Evolutionary conservation across 53 echinoderm and acorn worm species (phyloP), one percentile per base, ranked within the genome.

Genomic region (Luidia sarsii): DNA sequence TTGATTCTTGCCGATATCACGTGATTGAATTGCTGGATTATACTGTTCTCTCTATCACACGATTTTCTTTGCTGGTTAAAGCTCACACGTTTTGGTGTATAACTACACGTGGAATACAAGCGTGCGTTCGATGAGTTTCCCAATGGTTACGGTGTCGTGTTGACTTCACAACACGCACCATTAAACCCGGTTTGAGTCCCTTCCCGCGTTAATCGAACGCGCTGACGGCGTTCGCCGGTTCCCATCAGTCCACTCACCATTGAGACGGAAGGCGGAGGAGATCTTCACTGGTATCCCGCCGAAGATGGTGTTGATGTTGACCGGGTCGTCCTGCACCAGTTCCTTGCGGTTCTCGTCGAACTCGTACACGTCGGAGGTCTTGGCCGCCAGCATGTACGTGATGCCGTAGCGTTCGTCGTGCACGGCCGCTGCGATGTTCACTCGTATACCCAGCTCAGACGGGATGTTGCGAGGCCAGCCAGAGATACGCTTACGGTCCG

Each of bases 371-470:
- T 77, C 20, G 1, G 77, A 77, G 3, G 59, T 77, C 22, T 80
- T 71, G 2, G 72, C 81, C 11, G 85, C 65, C 6, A 89, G 51
- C 64, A 80, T 64, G 50, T 89, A 89, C 2, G 85, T 89, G n/a
- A 65, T 65, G 27, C 73, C 80, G 14, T 51, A 55, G 18, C 81
- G 63, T 16, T 80, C 85, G 34, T 84, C 70, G 63, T 89, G 90
- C 46, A 80, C 80, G 3, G 90, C 81, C 20, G 71, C 57, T 15
- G 64, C 74, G 33, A 89, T 38, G 24, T 13, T 21, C 20, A 33
- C 39, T 14, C 64, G 52, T 19, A 87, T 53, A 20, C 65, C 73
- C 13, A 65, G 39, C 6, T 65, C 65, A 9, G 62, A 35, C 20
- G 61, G 37, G n/a, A 67, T 18, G 43, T 68, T 66, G 18, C 36